Conservation (phyloP, 92 coral and sea anemone species). For the Palythoa grandis region DNA sequence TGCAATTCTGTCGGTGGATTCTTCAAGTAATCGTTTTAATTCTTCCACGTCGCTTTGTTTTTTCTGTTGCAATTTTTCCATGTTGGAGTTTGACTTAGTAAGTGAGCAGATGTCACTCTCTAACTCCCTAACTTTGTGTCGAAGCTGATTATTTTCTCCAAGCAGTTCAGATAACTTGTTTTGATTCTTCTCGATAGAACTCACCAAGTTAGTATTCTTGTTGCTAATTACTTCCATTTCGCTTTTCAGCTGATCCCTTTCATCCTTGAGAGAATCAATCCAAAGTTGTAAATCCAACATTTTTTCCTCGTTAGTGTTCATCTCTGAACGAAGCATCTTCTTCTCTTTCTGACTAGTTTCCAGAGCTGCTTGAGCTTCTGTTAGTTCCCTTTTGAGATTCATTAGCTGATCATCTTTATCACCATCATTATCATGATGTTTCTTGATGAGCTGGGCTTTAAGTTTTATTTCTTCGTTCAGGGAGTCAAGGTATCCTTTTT, state of each 20-base stretch:
- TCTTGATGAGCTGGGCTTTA: background rate
- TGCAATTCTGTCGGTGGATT: background rate
- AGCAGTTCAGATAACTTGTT: conserved; percentile 10
- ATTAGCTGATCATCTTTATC: background rate
- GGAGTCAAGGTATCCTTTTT: background rate
- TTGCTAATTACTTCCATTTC: background rate
- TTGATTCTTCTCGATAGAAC: conserved; percentile 13
- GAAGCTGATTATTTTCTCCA: conserved; percentile 1
- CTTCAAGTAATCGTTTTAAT: conserved; percentile 4
- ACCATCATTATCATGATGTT: background rate
- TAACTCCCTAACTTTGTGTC: background rate
- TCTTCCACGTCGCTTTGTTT: conserved; percentile 1
- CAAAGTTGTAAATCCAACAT: conserved; percentile 16
- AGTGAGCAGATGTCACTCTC: background rate
- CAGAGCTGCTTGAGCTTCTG: background rate
- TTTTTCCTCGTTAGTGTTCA: conserved; percentile 2
- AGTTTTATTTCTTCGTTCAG: conserved; percentile 16
- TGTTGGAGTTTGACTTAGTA: background rate
- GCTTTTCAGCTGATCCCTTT: conserved; percentile 22
- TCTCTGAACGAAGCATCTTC: background rate
- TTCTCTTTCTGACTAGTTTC: conserved; percentile 2
- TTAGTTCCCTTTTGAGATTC: background rate
- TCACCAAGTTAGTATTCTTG: conserved; percentile 5
- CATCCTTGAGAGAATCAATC: conserved; percentile 26
- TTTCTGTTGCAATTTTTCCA: background rate